Evolutionary conservation across 2,888 invertebrate species (phyloP), one percentile per base, ranked within the genome.

Genomic region (Standfussiana lucernea): DNA sequence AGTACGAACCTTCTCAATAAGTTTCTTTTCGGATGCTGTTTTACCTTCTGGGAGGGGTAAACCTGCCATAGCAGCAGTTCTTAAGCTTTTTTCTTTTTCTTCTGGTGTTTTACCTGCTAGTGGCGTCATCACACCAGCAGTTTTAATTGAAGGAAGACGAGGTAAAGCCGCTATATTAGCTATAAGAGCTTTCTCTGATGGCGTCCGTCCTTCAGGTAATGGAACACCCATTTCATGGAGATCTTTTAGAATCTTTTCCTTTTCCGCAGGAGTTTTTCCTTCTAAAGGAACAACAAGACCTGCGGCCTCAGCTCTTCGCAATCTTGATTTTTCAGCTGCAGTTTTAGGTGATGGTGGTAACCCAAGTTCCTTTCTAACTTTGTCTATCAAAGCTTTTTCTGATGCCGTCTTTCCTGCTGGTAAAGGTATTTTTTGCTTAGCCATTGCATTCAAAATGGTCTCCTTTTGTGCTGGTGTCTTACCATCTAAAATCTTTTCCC

Each of bases 151-250:
- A 7, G 47, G 42, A 0, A 11, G 10, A 32, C 35, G 74, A 11
- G 69, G 37, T 1, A 15, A 11, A 15, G 72, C 64, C 28, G 56
- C 65, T 0, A 84, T 6, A 56, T 75, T 83, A 0, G 85, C 67
- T 42, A 89, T 70, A 11, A 85, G 53, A 18, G 80, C 79, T 78
- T 89, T 90, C 68, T 90, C 87, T 47, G 92, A 92, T 13, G 88
- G 50, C 2, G 90, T 90, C 37, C 88, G 73, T 0, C 90, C 92
- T 80, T 89, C 89, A 78, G 24, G 92, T 79, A 35, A 86, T 10
- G 45, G 53, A 21, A 80, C 62, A 0, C 92, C 91, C 18, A 79
- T 56, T 47, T 76, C 69, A 47, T 24, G n/a, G 28, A 42, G 47
- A 0, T 61, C 69, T n/a, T 56, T 32, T 15, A 82, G 42, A 35